Evolutionary conservation across 1,140 invertebrate species (phyloP).

Genomic region (Idris sp.): DNA sequence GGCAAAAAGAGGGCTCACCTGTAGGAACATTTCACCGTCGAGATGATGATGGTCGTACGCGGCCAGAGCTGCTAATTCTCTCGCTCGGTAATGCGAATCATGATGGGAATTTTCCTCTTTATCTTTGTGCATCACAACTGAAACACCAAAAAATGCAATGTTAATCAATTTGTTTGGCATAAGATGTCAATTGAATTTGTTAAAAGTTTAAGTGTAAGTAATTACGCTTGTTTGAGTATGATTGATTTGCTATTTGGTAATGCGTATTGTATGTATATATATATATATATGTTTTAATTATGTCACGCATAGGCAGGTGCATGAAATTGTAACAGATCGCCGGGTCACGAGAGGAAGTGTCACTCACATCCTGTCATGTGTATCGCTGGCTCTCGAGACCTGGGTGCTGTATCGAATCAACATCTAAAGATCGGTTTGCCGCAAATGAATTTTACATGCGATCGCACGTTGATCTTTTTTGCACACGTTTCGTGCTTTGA

Average conservation of each 20-base stretch:
- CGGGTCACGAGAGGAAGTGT: conserved; percentile 71
- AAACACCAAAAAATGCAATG: conserved; percentile 76
- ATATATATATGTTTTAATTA: no score
- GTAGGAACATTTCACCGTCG: conserved; percentile 96
- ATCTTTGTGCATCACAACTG: conserved; percentile 95
- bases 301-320: conserved; percentile 70
- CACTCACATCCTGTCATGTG: conserved; percentile 72
- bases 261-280: conserved; percentile 56
- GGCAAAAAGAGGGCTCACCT: no score
- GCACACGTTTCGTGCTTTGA: conserved; percentile 22
- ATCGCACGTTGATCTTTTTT: conserved; percentile 29
- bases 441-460: conserved; percentile 50
- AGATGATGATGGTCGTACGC: conserved; percentile 93
- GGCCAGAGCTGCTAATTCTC: conserved; percentile 89
- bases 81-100: conserved; percentile 83
- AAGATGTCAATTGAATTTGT: no score
- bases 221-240: conserved; percentile 15
- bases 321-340: conserved; percentile 69
- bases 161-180: no score
- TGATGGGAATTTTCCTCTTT: conserved; percentile 87
- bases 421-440: conserved; percentile 45
- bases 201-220: conserved; percentile 22
- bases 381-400: conserved; percentile 42
- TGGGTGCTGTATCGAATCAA: conserved; percentile 23
- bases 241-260: conserved; percentile 61